These are phyloP conservation scores for Formica aserva DNA, from an alignment of 2,888 invertebrate genomes.

Conservation along the genomic window DNA sequence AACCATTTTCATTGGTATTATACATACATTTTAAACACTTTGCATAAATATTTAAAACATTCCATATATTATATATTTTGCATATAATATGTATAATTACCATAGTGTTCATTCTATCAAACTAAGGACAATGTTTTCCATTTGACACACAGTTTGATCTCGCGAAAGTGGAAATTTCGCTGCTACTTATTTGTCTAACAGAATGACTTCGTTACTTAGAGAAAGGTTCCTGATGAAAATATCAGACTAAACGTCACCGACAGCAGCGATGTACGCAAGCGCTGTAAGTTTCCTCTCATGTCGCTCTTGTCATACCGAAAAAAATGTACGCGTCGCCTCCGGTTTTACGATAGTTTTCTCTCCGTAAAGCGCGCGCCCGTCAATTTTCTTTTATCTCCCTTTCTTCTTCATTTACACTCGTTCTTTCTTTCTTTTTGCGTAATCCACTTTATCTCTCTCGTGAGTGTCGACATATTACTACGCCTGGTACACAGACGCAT, in stretches of 20 bases:
- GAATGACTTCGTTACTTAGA: conserved; percentile 21
- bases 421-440: conserved; percentile 52
- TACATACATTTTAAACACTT: not conserved
- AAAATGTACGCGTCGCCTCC: conserved; percentile 46
- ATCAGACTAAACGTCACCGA: conserved; percentile 23
- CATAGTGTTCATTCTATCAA: not conserved
- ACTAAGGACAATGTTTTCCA: not conserved
- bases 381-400: conserved; percentile 75
- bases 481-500: not conserved
- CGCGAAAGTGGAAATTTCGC: conserved; percentile 20
- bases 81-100: not conserved
- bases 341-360: conserved; percentile 71
- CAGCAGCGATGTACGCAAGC: conserved; percentile 29
- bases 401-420: conserved; percentile 7
- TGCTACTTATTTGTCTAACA: not conserved
- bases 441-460: conserved; percentile 70
- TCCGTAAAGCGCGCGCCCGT: conserved; percentile 75
- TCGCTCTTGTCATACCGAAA: conserved; percentile 16
- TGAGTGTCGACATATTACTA: conserved; percentile 68
- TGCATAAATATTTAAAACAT: not conserved
- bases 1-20: not conserved
- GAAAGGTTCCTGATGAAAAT: conserved; percentile 25
- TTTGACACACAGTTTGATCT: not conserved
- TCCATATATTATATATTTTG: no score
- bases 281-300: not conserved